phyloP scores from a whole-genome alignment of 2,113 vertebrate genomes.

The Monarcha castaneiventris region DNA sequence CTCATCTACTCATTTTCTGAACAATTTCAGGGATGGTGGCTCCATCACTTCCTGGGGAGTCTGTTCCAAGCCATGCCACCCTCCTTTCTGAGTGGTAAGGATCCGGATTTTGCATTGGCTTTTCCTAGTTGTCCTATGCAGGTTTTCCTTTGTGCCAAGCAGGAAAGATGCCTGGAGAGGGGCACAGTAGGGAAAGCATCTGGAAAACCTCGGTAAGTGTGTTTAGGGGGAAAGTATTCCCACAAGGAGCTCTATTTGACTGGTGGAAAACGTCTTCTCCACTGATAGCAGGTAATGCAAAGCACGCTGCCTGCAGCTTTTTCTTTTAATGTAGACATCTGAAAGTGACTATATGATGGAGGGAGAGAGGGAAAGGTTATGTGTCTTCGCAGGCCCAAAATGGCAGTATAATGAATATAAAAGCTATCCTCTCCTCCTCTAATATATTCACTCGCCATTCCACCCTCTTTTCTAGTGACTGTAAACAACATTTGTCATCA shows the following conservation, averaged over 20 bases:
- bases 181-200: background rate
- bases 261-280: constrained; percentile 62
- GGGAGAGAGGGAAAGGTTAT: constrained; percentile 69
- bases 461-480: constrained; percentile 67
- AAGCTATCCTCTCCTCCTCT: constrained; percentile 67
- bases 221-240: constrained; percentile 38
- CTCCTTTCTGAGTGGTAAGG: background rate
- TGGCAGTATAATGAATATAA: constrained; percentile 73
- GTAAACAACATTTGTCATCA: constrained; percentile 78
- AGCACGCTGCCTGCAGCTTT: constrained; percentile 66
- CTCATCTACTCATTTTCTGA: background rate
- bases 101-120: background rate
- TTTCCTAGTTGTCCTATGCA: background rate
- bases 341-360: constrained; percentile 70
- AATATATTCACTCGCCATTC: constrained; percentile 73
- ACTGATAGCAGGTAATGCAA: constrained; percentile 68
- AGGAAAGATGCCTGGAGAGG: background rate
- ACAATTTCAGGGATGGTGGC: background rate
- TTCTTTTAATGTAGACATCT: constrained; percentile 75
- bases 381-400: constrained; percentile 69
- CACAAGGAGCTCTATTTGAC: constrained; percentile 52
- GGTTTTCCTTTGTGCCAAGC: background rate
- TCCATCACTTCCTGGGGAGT: background rate
- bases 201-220: background rate
- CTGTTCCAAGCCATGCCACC: background rate